Percentiles rank a stretch among this genome's conserved stretches.
These are phyloP conservation scores for Callinectes sapidus DNA, from an alignment of 2,888 invertebrate genomes.

Conservation along the genomic window DNA sequence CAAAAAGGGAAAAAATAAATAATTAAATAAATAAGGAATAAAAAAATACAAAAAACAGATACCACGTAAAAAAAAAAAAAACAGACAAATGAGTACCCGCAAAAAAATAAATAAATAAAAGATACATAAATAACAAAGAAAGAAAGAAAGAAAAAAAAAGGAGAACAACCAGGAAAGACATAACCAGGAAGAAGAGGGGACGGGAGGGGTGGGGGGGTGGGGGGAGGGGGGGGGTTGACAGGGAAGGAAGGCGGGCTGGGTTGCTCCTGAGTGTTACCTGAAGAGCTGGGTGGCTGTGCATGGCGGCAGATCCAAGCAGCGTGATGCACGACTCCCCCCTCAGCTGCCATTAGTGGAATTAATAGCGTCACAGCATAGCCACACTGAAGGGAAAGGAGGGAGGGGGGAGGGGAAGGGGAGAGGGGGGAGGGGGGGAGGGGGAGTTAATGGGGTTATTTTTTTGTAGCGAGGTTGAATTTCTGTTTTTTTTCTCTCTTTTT, in stretches of 20 bases:
- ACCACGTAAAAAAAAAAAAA: no score
- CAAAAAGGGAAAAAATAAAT: no score
- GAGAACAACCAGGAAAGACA: no score
- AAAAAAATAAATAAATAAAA: no score
- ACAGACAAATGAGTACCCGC: no score
- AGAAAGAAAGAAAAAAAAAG: no score
- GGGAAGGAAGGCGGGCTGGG: background rate
- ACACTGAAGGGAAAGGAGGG: background rate
- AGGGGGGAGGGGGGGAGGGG: background rate
- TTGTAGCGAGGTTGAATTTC: background rate
- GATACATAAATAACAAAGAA: no score
- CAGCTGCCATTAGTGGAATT: background rate
- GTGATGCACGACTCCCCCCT: background rate
- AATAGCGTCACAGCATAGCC: background rate
- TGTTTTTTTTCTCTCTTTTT: background rate
- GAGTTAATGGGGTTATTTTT: background rate
- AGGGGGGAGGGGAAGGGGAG: background rate
- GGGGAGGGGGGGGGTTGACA: background rate
- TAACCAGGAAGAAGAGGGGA: no score
- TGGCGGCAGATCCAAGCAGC: conserved; percentile 1
- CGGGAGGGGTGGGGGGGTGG: no score
- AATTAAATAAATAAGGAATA: no score
- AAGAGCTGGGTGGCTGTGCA: background rate
- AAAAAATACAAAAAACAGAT: no score
- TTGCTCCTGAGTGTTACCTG: background rate